A percentile compares a stretch with the other conserved stretches of the same genome.
phyloP scores from a whole-genome alignment of 2,888 invertebrate species.

The Drosophila mulleri region DNA sequence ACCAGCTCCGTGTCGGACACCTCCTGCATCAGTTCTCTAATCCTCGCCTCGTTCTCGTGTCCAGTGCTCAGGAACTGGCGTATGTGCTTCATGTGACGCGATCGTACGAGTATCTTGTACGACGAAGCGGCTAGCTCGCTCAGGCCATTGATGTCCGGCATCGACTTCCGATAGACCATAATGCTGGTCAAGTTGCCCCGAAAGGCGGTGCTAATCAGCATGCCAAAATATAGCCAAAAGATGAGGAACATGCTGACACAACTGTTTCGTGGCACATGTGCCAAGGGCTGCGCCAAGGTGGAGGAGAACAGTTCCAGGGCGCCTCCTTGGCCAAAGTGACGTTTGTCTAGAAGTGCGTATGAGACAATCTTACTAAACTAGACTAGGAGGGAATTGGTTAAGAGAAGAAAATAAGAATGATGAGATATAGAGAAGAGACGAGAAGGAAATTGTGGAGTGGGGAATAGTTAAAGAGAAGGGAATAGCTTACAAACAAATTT shows the following conservation, averaged over 20 bases:
- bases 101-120: conserved; percentile 83
- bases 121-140: conserved; percentile 72
- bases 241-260: conserved; percentile 75
- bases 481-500: not conserved
- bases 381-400: too few relatives aligned
- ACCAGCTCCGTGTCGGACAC: conserved; percentile 85
- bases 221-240: conserved; percentile 82
- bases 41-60: conserved; percentile 51
- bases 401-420: too few relatives aligned
- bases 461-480: not conserved
- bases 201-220: conserved; percentile 83
- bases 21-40: conserved; percentile 84
- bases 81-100: conserved; percentile 84
- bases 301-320: conserved; percentile 70
- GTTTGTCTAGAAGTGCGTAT: not conserved
- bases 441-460: not conserved
- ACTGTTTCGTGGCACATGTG: conserved; percentile 41
- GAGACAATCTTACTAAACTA: too few relatives aligned
- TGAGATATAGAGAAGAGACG: not conserved
- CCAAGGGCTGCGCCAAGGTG: conserved; percentile 72
- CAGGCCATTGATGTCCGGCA: conserved; percentile 81
- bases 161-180: conserved; percentile 78
- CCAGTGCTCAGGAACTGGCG: conserved; percentile 84
- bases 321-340: conserved; percentile 15
- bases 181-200: conserved; percentile 84